Percentiles rank a stretch among this genome's conserved stretches.
phyloP scores from a whole-genome alignment of 2,113 vertebrate genomes.

The Peromyscus maniculatus region DNA sequence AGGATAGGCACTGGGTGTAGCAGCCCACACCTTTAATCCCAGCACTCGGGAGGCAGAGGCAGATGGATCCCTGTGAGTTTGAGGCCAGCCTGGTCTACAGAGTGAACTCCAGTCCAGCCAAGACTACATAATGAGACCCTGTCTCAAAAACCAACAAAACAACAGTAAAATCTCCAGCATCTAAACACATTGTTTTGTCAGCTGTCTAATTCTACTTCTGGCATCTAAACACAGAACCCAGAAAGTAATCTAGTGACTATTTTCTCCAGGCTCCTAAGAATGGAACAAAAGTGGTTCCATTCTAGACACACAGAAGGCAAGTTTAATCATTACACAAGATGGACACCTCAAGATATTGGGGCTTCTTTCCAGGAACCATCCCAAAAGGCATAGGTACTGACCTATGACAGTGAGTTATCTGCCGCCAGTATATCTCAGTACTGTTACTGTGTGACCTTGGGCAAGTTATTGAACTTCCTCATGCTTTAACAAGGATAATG shows the following conservation, averaged over 20 bases:
- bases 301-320: neutral
- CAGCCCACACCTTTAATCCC: neutral
- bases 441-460: slow-evolving; percentile 55
- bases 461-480: slow-evolving; percentile 57
- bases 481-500: slow-evolving; percentile 42
- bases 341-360: neutral
- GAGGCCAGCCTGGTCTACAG: neutral
- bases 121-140: neutral
- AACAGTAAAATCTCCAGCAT: neutral
- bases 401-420: neutral
- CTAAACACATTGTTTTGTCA: neutral
- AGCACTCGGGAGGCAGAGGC: neutral
- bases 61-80: neutral
- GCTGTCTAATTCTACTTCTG: neutral
- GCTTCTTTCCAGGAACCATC: slow-evolving; percentile 55
- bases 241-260: neutral
- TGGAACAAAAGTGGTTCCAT: neutral
- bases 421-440: neutral
- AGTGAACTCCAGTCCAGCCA: neutral
- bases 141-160: neutral
- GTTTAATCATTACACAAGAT: neutral
- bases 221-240: neutral
- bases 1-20: neutral
- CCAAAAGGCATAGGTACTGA: neutral
- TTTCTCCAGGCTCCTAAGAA: slow-evolving; percentile 3